phyloP scores from a whole-genome alignment of 2,113 vertebrate genomes.

The Nestor notabilis region DNA sequence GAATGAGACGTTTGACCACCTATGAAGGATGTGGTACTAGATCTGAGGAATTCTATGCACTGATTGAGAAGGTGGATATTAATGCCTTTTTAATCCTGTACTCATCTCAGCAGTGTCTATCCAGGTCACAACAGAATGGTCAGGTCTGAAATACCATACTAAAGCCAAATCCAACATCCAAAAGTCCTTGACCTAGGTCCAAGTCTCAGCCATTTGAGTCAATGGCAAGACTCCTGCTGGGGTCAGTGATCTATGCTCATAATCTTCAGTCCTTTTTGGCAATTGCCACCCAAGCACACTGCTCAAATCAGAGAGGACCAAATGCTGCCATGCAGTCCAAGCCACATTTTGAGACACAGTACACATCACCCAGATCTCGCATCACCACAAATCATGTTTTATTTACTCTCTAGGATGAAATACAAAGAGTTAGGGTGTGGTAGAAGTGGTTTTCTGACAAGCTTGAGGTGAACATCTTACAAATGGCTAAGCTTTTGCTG shows the following conservation, averaged over 20 bases:
- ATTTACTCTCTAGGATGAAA: background rate
- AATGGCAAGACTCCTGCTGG: background rate
- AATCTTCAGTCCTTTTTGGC: background rate
- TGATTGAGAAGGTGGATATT: background rate
- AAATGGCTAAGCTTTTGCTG: background rate
- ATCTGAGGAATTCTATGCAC: background rate
- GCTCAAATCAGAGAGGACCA: background rate
- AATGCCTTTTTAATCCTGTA: fast-evolving
- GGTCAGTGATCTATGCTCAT: background rate
- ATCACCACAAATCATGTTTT: background rate
- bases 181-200: background rate
- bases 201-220: background rate
- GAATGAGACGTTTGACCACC: background rate
- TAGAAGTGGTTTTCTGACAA: background rate
- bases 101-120: background rate
- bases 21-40: background rate
- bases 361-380: background rate
- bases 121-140: background rate
- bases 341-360: background rate
- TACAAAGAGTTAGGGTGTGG: background rate
- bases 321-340: background rate
- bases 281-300: fast-evolving
- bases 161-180: background rate
- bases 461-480: background rate
- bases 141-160: background rate